Conservation (phyloP, 2,797 vertebrate genomes). For the Micrastur ruficollis region DNA sequence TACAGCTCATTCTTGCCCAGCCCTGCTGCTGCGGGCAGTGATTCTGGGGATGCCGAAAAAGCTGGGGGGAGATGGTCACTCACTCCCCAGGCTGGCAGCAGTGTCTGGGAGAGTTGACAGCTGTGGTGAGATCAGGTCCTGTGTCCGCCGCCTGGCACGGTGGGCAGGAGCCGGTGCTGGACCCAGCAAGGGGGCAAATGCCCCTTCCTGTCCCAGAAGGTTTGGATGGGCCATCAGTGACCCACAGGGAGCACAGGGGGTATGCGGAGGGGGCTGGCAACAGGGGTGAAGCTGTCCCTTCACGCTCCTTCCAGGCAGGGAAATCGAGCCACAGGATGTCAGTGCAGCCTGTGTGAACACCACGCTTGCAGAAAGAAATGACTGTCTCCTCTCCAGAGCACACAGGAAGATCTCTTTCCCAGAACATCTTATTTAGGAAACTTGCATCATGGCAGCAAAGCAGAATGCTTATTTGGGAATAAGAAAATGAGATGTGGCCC, state of each 20-base stretch:
- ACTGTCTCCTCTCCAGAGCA: not conserved
- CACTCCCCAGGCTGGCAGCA: accelerated
- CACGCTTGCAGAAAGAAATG: slow-evolving; percentile 11
- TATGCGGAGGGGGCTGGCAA: accelerated
- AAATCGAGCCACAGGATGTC: slow-evolving; percentile 50
- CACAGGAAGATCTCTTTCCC: slow-evolving; percentile 34
- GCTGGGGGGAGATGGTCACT: accelerated
- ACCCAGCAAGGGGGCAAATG: not conserved
- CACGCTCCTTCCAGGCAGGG: not conserved
- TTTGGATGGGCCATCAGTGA: not conserved
- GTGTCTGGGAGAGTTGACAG: not conserved
- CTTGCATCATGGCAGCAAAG: slow-evolving; percentile 27
- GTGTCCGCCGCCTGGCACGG: not conserved
- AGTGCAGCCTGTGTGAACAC: slow-evolving; percentile 34
- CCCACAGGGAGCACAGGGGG: not conserved
- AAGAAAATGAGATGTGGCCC: not conserved
- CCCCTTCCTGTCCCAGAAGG: not conserved
- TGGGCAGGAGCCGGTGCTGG: not conserved
- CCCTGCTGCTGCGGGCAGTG: not conserved
- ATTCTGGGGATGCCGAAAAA: not conserved
- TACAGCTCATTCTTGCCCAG: not conserved
- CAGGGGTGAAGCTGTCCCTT: not conserved
- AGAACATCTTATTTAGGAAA: slow-evolving; percentile 68
- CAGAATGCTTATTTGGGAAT: slow-evolving; percentile 41
- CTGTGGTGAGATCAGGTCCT: not conserved